A percentile compares a stretch with the other conserved stretches of the same genome.
Conservation (phyloP, 2,113 vertebrate genomes). For the Pelodiscus sinensis region DNA sequence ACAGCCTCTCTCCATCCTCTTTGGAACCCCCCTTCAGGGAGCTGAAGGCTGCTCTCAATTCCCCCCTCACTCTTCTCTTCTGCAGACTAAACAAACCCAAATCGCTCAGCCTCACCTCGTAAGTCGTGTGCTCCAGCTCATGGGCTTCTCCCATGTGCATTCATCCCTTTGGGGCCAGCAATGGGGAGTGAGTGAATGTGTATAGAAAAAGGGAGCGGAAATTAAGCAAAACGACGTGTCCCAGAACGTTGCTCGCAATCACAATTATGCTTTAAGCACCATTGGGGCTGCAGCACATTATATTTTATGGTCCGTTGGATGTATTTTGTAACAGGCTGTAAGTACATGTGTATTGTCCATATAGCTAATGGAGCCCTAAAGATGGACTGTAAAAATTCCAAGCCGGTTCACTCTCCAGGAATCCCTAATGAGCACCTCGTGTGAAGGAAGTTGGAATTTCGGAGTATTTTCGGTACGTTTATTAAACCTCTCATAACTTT, state of each 20-base stretch:
- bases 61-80: no score
- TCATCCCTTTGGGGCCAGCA: background rate
- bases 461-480: fast-evolving
- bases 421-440: background rate
- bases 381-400: background rate
- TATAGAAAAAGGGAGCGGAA: background rate
- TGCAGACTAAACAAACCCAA: no score
- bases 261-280: background rate
- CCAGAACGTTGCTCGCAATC: fast-evolving
- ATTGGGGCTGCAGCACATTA: background rate
- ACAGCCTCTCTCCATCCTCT: no score
- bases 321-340: background rate
- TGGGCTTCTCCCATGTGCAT: background rate
- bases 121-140: no score
- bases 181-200: fast-evolving
- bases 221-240: background rate
- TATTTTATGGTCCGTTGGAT: background rate
- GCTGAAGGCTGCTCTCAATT: no score
- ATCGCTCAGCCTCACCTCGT: no score
- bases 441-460: background rate
- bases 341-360: background rate
- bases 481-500: background rate
- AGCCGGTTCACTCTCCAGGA: background rate
- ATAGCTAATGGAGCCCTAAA: background rate
- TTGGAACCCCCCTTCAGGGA: no score